These are phyloP conservation scores for Scaptomyza montana DNA, from an alignment of 1,140 invertebrate genomes.

Conservation along the genomic window DNA sequence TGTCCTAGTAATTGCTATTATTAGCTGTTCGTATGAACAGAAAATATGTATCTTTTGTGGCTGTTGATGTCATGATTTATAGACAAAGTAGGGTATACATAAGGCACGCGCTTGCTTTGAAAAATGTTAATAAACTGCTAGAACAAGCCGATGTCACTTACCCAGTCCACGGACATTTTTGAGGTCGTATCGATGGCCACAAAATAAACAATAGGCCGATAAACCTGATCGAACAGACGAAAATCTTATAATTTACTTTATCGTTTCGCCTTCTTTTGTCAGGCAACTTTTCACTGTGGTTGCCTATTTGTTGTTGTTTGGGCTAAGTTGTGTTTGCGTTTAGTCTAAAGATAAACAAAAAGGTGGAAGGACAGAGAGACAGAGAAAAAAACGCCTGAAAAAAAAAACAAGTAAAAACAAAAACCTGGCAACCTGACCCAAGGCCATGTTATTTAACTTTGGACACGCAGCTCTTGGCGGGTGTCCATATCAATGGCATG, in stretches of 20 bases:
- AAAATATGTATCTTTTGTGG: constrained; percentile 12
- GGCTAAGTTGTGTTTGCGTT: constrained; percentile 71
- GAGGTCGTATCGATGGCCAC: constrained; percentile 29
- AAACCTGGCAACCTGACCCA: constrained; percentile 58
- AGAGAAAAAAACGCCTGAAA: too few species aligned
- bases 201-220: constrained; percentile 50
- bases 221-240: constrained; percentile 39
- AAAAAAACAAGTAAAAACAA: constrained; percentile 38
- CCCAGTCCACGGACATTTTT: constrained; percentile 33
- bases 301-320: constrained; percentile 66
- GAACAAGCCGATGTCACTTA: constrained; percentile 55
- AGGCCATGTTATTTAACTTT: constrained; percentile 74
- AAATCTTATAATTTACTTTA: constrained; percentile 71
- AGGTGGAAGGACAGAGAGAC: not conserved
- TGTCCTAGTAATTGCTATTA: constrained; percentile 58
- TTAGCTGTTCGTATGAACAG: constrained; percentile 48
- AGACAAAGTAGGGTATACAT: not conserved
- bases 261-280: constrained; percentile 26
- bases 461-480: constrained; percentile 66
- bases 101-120: constrained; percentile 55
- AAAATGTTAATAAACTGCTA: constrained; percentile 75
- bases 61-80: constrained; percentile 81
- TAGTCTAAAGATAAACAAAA: constrained; percentile 71
- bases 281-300: constrained; percentile 53
- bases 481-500: constrained; percentile 63